Conservation (phyloP, 2,797 vertebrate genomes). For the Coreius guichenoti region DNA sequence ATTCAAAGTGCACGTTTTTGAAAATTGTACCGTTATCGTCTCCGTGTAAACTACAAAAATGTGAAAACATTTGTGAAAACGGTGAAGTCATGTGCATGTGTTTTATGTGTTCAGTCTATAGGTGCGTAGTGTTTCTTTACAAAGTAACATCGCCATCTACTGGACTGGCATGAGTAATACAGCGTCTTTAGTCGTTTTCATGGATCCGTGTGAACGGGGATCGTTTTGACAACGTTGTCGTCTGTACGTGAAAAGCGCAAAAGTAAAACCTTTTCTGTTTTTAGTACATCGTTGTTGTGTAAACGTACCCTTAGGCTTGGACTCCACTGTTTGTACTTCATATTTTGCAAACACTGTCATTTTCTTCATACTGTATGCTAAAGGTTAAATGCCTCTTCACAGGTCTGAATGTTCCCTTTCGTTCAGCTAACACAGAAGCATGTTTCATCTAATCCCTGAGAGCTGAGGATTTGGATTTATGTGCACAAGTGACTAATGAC, state of each 20-base stretch:
- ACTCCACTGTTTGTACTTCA: not conserved
- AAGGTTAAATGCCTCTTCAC: not conserved
- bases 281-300: not conserved
- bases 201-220: not conserved
- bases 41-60: not conserved
- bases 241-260: not conserved
- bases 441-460: not conserved
- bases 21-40: not conserved
- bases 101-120: not conserved
- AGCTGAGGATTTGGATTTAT: not conserved
- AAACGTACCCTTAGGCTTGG: not conserved
- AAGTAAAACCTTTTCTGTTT: not conserved
- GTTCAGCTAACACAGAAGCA: not conserved
- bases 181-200: not conserved
- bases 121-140: not conserved
- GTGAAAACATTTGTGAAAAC: not conserved
- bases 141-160: not conserved
- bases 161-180: not conserved
- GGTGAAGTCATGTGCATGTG: not conserved
- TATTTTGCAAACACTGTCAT: not conserved
- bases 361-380: not conserved
- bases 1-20: too few species aligned
- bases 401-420: not conserved
- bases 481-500: conserved; percentile 67
- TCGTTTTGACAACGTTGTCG: not conserved